Percentiles rank a stretch among this genome's conserved stretches.
These are phyloP conservation scores for Oryzias woworae DNA, from an alignment of 2,113 vertebrate species.

Conservation along the genomic window DNA sequence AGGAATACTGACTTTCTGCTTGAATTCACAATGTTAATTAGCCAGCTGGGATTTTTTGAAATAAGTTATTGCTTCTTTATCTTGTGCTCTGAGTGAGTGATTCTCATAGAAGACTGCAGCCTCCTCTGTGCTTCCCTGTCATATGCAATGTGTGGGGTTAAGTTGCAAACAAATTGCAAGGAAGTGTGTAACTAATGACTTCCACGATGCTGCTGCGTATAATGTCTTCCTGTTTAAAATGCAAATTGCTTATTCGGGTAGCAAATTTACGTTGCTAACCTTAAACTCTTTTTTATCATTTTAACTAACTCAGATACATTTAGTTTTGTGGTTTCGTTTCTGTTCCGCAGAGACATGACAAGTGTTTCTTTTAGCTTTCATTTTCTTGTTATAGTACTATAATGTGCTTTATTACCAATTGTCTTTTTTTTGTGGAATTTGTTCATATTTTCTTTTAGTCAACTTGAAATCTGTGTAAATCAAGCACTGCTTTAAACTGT, in stretches of 20 bases:
- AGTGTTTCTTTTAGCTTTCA: constrained; percentile 11
- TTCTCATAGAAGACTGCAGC: constrained; percentile 64
- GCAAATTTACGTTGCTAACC: constrained; percentile 52
- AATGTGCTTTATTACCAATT: not conserved
- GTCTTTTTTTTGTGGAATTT: not conserved
- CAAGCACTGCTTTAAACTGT: not conserved
- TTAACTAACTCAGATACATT: constrained; percentile 24
- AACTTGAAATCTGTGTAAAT: not conserved
- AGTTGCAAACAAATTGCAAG: constrained; percentile 74
- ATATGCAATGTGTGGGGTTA: constrained; percentile 64
- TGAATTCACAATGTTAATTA: constrained; percentile 82
- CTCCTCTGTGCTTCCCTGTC: constrained; percentile 59
- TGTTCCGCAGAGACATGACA: not conserved
- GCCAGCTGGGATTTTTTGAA: constrained; percentile 67
- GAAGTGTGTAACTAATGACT: constrained; percentile 80
- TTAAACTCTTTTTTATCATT: constrained; percentile 5
- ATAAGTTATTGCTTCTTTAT: constrained; percentile 71
- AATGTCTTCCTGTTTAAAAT: constrained; percentile 75
- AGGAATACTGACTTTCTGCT: constrained; percentile 75
- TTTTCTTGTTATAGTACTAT: not conserved
- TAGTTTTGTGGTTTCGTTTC: constrained; percentile 13
- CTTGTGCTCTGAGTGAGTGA: constrained; percentile 74
- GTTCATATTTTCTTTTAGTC: not conserved
- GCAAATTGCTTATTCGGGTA: constrained; percentile 72
- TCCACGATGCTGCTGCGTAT: constrained; percentile 67